Evolutionary conservation across 2,888 invertebrate genomes (phyloP).

Genomic region (Cynaeus angustus): DNA sequence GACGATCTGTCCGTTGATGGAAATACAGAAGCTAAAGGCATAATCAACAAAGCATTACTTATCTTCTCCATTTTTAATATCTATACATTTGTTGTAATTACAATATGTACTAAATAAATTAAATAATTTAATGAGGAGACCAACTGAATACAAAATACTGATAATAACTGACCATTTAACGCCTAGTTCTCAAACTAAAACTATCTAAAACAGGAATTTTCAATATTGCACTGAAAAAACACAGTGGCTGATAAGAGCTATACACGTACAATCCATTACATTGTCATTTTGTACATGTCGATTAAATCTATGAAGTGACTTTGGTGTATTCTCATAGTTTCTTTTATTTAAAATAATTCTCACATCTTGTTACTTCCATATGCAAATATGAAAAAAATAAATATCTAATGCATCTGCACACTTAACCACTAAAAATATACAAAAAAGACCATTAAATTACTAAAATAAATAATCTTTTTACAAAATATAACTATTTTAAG

Average conservation of each 20-base stretch:
- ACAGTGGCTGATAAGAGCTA: slow-evolving; percentile 57
- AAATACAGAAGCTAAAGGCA: slow-evolving; percentile 59
- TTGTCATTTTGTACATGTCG: slow-evolving; percentile 63
- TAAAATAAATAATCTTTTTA: slow-evolving; percentile 45
- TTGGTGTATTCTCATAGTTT: slow-evolving; percentile 61
- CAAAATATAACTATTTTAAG: slow-evolving; percentile 45
- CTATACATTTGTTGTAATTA: slow-evolving; percentile 67
- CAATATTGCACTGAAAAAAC: slow-evolving; percentile 66
- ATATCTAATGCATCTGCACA: slow-evolving; percentile 54
- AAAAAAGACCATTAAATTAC: slow-evolving; percentile 39
- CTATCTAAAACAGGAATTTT: slow-evolving; percentile 48
- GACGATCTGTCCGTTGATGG: slow-evolving; percentile 29
- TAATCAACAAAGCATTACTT: slow-evolving; percentile 61
- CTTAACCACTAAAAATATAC: slow-evolving; percentile 46
- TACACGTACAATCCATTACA: slow-evolving; percentile 52
- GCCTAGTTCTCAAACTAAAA: slow-evolving; percentile 28
- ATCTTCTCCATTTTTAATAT: slow-evolving; percentile 62
- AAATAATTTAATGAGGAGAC: slow-evolving; percentile 67
- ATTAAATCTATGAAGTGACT: slow-evolving; percentile 61
- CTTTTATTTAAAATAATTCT: slow-evolving; percentile 35
- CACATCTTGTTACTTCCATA: slow-evolving; percentile 23
- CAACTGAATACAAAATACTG: slow-evolving; percentile 68
- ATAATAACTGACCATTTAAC: slow-evolving; percentile 67
- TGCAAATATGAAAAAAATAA: slow-evolving; percentile 51
- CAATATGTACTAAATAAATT: slow-evolving; percentile 68